Percentiles rank a stretch among this genome's conserved stretches.
Conservation (phyloP, 2,113 vertebrate genomes). For the Propithecus coquereli region DNA sequence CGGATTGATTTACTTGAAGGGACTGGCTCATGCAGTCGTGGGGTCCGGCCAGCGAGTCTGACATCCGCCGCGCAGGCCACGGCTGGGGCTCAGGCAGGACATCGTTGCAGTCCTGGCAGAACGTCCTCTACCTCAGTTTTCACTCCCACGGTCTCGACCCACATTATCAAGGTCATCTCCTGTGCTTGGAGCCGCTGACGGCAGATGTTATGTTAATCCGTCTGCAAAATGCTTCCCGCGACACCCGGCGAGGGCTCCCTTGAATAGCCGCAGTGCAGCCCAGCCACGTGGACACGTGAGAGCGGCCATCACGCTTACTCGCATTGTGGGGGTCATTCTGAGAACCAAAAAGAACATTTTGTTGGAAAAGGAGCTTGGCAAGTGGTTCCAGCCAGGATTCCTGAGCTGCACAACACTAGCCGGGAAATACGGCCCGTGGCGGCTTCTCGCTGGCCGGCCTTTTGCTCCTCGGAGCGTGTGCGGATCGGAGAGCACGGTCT, state of each 20-base stretch:
- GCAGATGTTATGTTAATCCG: not conserved
- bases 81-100: not conserved
- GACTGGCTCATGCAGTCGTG: not conserved
- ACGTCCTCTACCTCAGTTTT: too few species aligned
- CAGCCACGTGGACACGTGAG: too few species aligned
- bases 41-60: not conserved
- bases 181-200: too few species aligned
- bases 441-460: not conserved
- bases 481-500: not conserved
- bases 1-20: not conserved
- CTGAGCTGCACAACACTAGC: not conserved
- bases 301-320: not conserved
- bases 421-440: not conserved
- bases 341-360: not conserved
- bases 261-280: too few species aligned
- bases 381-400: not conserved
- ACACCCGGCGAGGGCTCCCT: not conserved
- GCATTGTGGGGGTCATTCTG: not conserved
- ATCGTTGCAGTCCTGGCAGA: not conserved
- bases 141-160: too few species aligned
- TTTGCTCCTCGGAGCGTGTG: not conserved
- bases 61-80: accelerated
- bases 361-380: not conserved
- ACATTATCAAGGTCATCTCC: not conserved
- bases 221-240: not conserved